phyloP scores from a whole-genome alignment of 2,113 vertebrate species.

The Mustela lutreola region DNA sequence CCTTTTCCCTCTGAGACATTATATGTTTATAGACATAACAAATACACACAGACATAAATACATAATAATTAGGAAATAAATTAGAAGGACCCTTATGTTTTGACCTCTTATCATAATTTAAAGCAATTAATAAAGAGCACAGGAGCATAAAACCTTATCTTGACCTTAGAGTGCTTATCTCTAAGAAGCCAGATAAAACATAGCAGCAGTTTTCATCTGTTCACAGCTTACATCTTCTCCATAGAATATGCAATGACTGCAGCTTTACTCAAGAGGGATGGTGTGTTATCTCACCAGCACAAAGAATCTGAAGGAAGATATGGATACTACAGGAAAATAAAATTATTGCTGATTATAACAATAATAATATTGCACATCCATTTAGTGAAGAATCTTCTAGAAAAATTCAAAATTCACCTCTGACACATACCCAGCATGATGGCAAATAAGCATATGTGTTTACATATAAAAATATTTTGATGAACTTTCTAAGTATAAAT shows the following conservation, averaged over 20 bases:
- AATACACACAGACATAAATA: neutral
- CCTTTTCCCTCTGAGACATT: neutral
- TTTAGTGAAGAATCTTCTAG: neutral
- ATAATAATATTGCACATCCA: neutral
- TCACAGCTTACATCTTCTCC: neutral
- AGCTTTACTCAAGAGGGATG: neutral
- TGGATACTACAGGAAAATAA: neutral
- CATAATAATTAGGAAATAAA: slow-evolving; percentile 50
- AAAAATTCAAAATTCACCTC: neutral
- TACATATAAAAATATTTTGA: neutral
- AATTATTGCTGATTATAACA: neutral
- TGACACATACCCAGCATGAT: neutral
- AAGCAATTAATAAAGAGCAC: slow-evolving; percentile 63
- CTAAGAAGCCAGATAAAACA: slow-evolving; percentile 63
- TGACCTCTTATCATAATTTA: slow-evolving; percentile 65
- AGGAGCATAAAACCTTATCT: slow-evolving; percentile 45
- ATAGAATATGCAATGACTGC: neutral
- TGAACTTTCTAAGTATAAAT: neutral
- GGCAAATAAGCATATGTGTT: neutral
- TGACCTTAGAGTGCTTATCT: slow-evolving; percentile 63
- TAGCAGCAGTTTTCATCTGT: neutral
- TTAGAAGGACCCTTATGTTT: neutral
- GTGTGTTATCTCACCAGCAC: neutral
- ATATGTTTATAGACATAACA: neutral
- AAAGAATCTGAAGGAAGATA: slow-evolving; percentile 34